Base-by-base conservation (phyloP, 2,113 vertebrate species). In the Oreochromis spilurus region DNA sequence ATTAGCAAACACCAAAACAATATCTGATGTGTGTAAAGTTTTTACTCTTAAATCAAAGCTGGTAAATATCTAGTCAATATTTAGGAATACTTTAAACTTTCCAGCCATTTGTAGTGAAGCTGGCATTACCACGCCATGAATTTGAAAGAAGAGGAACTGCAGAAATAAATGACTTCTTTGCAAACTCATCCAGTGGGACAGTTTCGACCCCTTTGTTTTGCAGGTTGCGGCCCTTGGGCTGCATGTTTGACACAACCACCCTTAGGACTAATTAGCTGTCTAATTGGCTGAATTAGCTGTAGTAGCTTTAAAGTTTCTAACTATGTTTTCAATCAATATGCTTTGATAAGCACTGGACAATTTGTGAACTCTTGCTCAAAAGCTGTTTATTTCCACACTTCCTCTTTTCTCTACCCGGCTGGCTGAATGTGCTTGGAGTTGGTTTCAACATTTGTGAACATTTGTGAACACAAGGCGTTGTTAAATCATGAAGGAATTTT, bases 381-480 rank as follows among this genome's bases (percentile, higher is more conserved):
- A 50, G 4, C 16, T 16, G 48, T 83, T 40, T 31, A 8, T 75
- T 58, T 81, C 34, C 19, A 40, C 45, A 67, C 82, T 93, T 92
- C 87, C 86, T 85, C 55, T n/a, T 84, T 50, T 45, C 2, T 70
- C 14, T 52, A 67, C n/a, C 21, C 2, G 1, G 11, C 26, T 11
- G 26, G 11, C 79, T 81, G 34, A 16, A 79, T 79, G 40, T 3
- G 36, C 14, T 6, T 43, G 11, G 58, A 83, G 12, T 48, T 26
- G 7, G 34, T 88, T 81, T 77, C 72, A n/a, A 52, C 72, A 77
- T 77, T 75, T 87, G 4, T 43, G n/a, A 86, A 79, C 83, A 72
- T 72, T 72, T 84, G 2, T 45, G n/a, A 86, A 79, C 83, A 11
- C n/a, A 29, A 14, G 2, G 9, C 11, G 81, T 57, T 19, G 54